phyloP scores from a whole-genome alignment of 2,888 invertebrate species.

The Spisula solida region DNA sequence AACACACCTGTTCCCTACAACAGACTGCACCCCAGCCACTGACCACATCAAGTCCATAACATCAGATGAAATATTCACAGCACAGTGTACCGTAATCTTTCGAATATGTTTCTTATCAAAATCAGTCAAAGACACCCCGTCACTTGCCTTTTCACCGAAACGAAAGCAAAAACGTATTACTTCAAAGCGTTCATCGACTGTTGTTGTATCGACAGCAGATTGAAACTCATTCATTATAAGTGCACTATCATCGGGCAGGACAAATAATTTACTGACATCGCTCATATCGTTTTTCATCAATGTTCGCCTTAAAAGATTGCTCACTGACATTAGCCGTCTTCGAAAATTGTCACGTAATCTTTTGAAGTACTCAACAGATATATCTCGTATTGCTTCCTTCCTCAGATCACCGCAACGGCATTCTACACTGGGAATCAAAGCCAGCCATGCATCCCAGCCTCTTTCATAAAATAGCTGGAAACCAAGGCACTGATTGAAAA shows the following conservation, averaged over 20 bases:
- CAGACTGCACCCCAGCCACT: conserved; percentile 40
- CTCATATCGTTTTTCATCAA: conserved; percentile 59
- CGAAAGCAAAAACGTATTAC: conserved; percentile 59
- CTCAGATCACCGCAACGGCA: no score
- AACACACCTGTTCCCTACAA: conserved; percentile 27
- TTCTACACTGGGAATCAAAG: no score
- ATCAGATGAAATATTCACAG: conserved; percentile 43
- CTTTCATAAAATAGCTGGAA: no score
- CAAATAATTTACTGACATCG: conserved; percentile 45
- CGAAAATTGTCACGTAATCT: conserved; percentile 35
- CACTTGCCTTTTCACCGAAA: conserved; percentile 59
- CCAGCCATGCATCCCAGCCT: no score
- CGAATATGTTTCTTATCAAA: conserved; percentile 30
- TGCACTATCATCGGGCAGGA: conserved; percentile 59
- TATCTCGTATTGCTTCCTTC: not conserved
- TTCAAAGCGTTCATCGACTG: conserved; percentile 17
- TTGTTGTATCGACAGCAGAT: conserved; percentile 28
- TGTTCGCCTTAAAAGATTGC: conserved; percentile 39
- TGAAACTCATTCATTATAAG: conserved; percentile 44
- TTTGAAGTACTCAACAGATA: conserved; percentile 23
- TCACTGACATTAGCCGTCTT: conserved; percentile 20
- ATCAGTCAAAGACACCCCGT: conserved; percentile 32
- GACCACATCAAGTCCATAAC: conserved; percentile 63
- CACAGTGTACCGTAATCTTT: conserved; percentile 47
- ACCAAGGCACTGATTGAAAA: no score